Evolutionary conservation across 2,888 invertebrate species (phyloP).

Genomic region (Tortricodes alternella): DNA sequence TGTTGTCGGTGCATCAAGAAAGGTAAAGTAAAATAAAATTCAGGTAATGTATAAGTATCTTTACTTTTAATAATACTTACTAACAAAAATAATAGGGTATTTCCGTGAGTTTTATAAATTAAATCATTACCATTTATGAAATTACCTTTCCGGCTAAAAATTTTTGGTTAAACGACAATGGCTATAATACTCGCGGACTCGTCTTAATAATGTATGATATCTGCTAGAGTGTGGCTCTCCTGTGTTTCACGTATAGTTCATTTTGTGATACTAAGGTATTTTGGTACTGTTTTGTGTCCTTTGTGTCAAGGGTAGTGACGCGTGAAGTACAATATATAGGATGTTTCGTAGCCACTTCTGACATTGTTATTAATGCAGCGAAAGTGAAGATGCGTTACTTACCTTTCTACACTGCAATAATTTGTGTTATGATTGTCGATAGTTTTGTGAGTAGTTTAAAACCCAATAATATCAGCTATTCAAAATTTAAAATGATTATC

Average conservation of each 20-base stretch:
- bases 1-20: too few relatives aligned
- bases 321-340: slow-evolving; percentile 54
- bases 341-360: slow-evolving; percentile 33
- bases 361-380: slow-evolving; percentile 43
- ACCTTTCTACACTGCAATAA: slow-evolving; percentile 46
- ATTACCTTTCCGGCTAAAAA: too few relatives aligned
- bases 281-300: slow-evolving; percentile 33
- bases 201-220: neutral
- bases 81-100: too few relatives aligned
- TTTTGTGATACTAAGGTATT: neutral
- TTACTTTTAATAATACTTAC: too few relatives aligned
- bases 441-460: slow-evolving; percentile 51
- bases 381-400: slow-evolving; percentile 52
- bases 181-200: too few relatives aligned
- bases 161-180: neutral
- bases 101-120: too few relatives aligned
- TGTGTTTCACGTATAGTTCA: neutral
- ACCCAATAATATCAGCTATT: neutral
- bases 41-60: too few relatives aligned
- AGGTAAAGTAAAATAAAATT: too few relatives aligned
- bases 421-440: slow-evolving; percentile 47
- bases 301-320: slow-evolving; percentile 44
- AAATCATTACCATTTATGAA: too few relatives aligned
- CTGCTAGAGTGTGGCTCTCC: neutral
- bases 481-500: neutral